phyloP scores from a whole-genome alignment of 2,797 vertebrate genomes.

The Myripristis jacobus region DNA sequence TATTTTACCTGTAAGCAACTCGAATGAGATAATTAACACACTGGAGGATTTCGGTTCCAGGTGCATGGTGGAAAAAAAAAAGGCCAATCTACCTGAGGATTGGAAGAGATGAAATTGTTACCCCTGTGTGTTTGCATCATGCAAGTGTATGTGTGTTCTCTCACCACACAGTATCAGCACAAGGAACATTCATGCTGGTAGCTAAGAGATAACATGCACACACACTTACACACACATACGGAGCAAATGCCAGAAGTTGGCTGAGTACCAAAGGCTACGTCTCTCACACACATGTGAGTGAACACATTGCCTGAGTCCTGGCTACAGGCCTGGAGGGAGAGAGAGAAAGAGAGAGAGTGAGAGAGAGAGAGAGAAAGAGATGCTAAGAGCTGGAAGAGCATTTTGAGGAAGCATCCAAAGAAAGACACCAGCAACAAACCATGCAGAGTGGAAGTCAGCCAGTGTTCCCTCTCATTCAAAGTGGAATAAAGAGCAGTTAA shows the following conservation, averaged over 20 bases:
- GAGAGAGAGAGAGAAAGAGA: not conserved
- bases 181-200: slow-evolving; percentile 33
- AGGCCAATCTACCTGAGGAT: not conserved
- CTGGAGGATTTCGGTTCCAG: not conserved
- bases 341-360: slow-evolving; percentile 1
- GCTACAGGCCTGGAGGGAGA: slow-evolving; percentile 16
- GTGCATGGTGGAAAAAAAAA: not conserved
- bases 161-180: slow-evolving; percentile 34
- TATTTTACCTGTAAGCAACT: not conserved
- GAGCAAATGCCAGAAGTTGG: slow-evolving; percentile 12
- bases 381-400: not conserved
- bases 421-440: not conserved
- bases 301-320: slow-evolving; percentile 16
- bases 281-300: slow-evolving; percentile 17
- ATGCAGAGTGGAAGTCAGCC: not conserved
- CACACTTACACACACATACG: slow-evolving; percentile 4
- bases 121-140: not conserved
- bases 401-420: slow-evolving; percentile 10
- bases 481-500: not conserved
- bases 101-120: not conserved
- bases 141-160: slow-evolving; percentile 19
- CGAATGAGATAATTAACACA: slow-evolving; percentile 6
- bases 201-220: slow-evolving; percentile 35
- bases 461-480: not conserved
- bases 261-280: slow-evolving; percentile 28